phyloP scores from a whole-genome alignment of 2,888 invertebrate species.

The Hirtodrosophila trivittata region DNA sequence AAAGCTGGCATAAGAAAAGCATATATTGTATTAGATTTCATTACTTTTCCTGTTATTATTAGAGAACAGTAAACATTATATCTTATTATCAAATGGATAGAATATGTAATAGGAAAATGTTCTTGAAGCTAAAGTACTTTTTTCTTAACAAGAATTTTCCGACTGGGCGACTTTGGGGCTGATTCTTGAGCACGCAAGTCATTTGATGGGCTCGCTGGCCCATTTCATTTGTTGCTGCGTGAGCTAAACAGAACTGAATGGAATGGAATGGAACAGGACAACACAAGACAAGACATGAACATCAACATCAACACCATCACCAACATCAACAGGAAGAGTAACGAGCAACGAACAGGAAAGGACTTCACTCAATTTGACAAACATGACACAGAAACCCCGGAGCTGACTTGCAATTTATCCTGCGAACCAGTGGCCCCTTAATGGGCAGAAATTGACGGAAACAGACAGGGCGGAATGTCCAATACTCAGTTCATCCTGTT shows the following conservation, averaged over 20 bases:
- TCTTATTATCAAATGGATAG: too few species aligned
- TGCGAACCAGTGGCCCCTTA: slow-evolving; percentile 26
- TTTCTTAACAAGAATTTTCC: slow-evolving; percentile 13
- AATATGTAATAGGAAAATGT: too few species aligned
- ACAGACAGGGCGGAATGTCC: slow-evolving; percentile 29
- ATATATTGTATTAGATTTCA: too few species aligned
- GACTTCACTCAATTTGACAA: slow-evolving; percentile 74
- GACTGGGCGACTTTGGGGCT: slow-evolving; percentile 6
- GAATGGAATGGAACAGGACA: slow-evolving; percentile 23
- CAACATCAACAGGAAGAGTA: slow-evolving; percentile 47
- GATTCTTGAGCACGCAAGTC: slow-evolving; percentile 43
- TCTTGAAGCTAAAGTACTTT: too few species aligned
- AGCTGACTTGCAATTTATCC: slow-evolving; percentile 64
- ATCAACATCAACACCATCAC: slow-evolving; percentile 37
- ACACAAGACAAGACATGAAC: slow-evolving; percentile 39
- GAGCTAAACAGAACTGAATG: slow-evolving; percentile 25
- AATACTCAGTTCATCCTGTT: background rate
- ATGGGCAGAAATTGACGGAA: slow-evolving; percentile 42
- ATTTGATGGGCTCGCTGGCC: slow-evolving; percentile 45
- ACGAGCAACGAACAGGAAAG: slow-evolving; percentile 31
- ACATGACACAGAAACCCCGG: slow-evolving; percentile 72
- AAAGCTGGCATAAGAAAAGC: too few species aligned
- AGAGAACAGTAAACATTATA: too few species aligned
- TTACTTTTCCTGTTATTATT: too few species aligned
- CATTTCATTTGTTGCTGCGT: slow-evolving; percentile 26